Percentiles rank a stretch among this genome's conserved stretches.
phyloP scores from a whole-genome alignment of 2,797 vertebrate species.

The Enteromius afrohamiltoni region DNA sequence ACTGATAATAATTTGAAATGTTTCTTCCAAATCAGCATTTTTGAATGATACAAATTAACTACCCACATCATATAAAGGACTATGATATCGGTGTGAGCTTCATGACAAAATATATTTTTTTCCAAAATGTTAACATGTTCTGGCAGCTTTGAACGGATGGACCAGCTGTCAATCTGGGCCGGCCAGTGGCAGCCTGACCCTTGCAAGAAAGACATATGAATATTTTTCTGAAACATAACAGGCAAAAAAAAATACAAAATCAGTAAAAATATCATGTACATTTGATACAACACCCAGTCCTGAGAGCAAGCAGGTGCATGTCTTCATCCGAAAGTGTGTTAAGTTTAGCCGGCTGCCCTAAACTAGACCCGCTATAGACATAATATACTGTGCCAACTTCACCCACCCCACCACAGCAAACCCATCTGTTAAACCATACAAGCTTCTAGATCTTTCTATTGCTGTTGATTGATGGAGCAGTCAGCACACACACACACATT shows the following conservation, averaged over 20 bases:
- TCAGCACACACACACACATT: slow-evolving; percentile 13
- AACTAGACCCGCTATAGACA: slow-evolving; percentile 34
- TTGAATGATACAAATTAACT: not conserved
- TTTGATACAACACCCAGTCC: not conserved
- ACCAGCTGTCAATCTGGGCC: not conserved
- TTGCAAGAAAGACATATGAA: not conserved
- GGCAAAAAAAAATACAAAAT: not conserved
- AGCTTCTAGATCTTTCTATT: slow-evolving; percentile 55
- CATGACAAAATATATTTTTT: not conserved
- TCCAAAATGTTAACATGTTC: not conserved
- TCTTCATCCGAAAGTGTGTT: slow-evolving; percentile 35
- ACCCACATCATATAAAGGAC: not conserved
- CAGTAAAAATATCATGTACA: not conserved
- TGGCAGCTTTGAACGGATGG: not conserved
- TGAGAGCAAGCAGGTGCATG: not conserved
- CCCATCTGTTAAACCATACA: slow-evolving; percentile 55
- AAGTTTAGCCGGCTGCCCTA: slow-evolving; percentile 36
- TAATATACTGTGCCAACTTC: slow-evolving; percentile 43
- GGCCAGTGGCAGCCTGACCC: not conserved
- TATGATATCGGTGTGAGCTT: not conserved
- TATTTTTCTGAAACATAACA: not conserved
- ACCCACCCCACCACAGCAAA: slow-evolving; percentile 28
- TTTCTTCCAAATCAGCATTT: not conserved
- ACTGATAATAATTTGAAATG: not conserved
- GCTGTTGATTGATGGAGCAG: slow-evolving; percentile 27